Evolutionary conservation across 2,113 vertebrate genomes (phyloP).

Genomic region (Chloropsis hardwickii): DNA sequence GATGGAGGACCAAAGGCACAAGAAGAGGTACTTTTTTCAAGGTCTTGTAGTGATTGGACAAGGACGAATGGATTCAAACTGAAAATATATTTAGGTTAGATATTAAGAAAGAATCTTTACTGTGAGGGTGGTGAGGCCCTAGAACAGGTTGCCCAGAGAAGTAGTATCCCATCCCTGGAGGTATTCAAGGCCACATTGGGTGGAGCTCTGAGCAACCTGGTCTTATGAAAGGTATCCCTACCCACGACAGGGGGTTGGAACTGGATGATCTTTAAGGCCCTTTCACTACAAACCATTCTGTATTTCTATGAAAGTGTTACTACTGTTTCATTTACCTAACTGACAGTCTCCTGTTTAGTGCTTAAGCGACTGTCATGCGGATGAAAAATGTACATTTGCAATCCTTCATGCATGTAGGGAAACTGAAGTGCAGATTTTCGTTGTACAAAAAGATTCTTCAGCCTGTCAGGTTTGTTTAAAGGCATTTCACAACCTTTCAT

Average conservation of each 20-base stretch:
- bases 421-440: neutral
- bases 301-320: neutral
- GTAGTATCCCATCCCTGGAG: neutral
- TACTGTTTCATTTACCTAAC: neutral
- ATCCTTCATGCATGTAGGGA: neutral
- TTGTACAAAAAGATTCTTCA: neutral
- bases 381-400: neutral
- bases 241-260: rapidly evolving
- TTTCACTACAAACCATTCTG: neutral
- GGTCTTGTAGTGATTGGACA: neutral
- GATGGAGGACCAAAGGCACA: neutral
- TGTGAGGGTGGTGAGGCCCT: neutral
- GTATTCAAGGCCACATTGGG: neutral
- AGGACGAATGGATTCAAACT: rapidly evolving
- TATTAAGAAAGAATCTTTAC: neutral
- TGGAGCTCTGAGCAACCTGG: neutral
- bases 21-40: neutral
- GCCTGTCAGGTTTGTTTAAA: conserved; percentile 12
- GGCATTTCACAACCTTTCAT: neutral
- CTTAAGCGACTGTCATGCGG: neutral
- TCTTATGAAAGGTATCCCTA: neutral
- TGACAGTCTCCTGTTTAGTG: neutral
- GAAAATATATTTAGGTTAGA: neutral
- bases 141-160: neutral
- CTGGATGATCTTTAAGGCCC: neutral